phyloP scores from a whole-genome alignment of 2,888 invertebrate species.

The Cheilosia pagana region DNA sequence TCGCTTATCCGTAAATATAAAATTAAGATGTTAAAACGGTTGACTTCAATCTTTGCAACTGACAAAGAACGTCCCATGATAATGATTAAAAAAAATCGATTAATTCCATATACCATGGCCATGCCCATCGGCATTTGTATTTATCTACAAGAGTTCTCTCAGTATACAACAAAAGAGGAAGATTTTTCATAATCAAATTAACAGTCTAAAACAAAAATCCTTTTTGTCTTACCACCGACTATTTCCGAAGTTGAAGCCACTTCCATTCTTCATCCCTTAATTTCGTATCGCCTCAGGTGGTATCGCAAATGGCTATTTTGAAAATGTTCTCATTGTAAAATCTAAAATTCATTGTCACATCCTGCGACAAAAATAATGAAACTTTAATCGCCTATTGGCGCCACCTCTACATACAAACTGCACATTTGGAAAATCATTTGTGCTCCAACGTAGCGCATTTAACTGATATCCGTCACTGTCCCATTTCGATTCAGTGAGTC shows the following conservation, averaged over 20 bases:
- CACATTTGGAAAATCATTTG: slow-evolving; percentile 72
- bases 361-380: slow-evolving; percentile 54
- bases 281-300: slow-evolving; percentile 65
- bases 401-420: slow-evolving; percentile 37
- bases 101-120: slow-evolving; percentile 12
- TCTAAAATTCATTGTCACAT: slow-evolving; percentile 71
- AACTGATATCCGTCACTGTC: slow-evolving; percentile 74
- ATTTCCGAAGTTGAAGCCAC: not conserved
- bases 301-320: slow-evolving; percentile 59
- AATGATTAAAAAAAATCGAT: slow-evolving; percentile 31
- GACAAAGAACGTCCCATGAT: not conserved
- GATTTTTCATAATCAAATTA: slow-evolving; percentile 66
- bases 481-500: slow-evolving; percentile 64
- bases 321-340: slow-evolving; percentile 50
- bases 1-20: too few species aligned
- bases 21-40: too few species aligned
- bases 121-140: slow-evolving; percentile 10
- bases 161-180: slow-evolving; percentile 29
- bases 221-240: slow-evolving; percentile 46
- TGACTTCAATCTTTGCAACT: too few species aligned
- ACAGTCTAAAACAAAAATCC: slow-evolving; percentile 51
- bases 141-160: slow-evolving; percentile 22
- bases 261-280: slow-evolving; percentile 53
- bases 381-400: slow-evolving; percentile 32
- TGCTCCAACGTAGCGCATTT: slow-evolving; percentile 71